phyloP scores from a whole-genome alignment of 2,797 vertebrate genomes.

The Lepus townsendii region DNA sequence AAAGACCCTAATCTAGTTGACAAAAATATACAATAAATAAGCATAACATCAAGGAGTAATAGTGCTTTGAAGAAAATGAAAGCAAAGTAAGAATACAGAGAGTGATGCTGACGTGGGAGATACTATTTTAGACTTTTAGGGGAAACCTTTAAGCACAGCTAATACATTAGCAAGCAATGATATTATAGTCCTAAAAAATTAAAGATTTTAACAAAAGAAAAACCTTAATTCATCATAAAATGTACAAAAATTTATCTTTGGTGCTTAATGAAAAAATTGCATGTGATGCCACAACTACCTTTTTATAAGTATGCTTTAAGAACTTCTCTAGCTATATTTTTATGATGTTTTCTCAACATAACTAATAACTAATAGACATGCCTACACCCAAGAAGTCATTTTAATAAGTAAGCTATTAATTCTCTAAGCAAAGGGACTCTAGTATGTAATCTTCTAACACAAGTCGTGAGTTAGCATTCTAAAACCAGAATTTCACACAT shows the following conservation, averaged over 20 bases:
- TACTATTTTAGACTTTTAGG: not conserved
- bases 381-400: not conserved
- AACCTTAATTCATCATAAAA: slow-evolving; percentile 42
- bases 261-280: not conserved
- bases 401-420: slow-evolving; percentile 55
- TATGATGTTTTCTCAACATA: not conserved
- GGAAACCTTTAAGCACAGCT: slow-evolving; percentile 2
- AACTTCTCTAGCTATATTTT: slow-evolving; percentile 26
- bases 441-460: not conserved
- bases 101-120: not conserved
- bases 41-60: not conserved
- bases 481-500: slow-evolving; percentile 40
- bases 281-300: not conserved
- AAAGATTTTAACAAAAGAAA: slow-evolving; percentile 47
- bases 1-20: not conserved
- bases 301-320: slow-evolving; percentile 35
- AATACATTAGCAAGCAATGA: slow-evolving; percentile 36
- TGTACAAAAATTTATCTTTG: slow-evolving; percentile 26
- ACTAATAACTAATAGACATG: not conserved
- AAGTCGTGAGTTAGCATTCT: slow-evolving; percentile 27
- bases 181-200: slow-evolving; percentile 24
- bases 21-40: slow-evolving; percentile 14
- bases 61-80: slow-evolving; percentile 37
- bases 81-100: not conserved
- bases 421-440: not conserved